These are phyloP conservation scores for Clarias macrocephalus DNA, from an alignment of 2,113 vertebrate genomes.

Conservation along the genomic window DNA sequence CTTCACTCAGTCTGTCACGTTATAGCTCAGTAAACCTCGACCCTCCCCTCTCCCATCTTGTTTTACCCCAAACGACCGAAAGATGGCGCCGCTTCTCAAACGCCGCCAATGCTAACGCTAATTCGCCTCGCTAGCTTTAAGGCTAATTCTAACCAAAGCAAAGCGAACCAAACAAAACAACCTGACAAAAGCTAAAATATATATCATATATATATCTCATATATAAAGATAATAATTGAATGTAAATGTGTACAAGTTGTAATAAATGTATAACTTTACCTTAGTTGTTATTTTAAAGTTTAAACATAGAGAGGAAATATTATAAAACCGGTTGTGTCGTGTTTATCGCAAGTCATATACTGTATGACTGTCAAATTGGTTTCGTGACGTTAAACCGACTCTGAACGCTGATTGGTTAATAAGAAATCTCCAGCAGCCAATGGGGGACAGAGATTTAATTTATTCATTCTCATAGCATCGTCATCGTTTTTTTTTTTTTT, in stretches of 20 bases:
- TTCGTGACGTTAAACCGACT: neutral
- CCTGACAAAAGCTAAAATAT: too few relatives aligned
- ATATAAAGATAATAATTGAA: too few relatives aligned
- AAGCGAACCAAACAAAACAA: neutral
- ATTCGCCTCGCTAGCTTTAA: neutral
- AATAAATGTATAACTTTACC: neutral
- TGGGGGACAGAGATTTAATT: neutral
- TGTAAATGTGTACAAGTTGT: neutral
- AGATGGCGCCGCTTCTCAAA: neutral
- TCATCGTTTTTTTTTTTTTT: too few relatives aligned
- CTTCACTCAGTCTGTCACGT: constrained; percentile 51
- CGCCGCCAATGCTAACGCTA: neutral
- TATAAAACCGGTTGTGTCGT: too few relatives aligned
- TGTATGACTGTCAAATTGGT: too few relatives aligned
- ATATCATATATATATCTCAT: too few relatives aligned
- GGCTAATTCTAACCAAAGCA: neutral
- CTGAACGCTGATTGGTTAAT: neutral
- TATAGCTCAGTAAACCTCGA: constrained; percentile 34
- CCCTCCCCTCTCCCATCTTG: neutral
- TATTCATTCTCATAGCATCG: neutral
- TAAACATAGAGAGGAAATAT: too few relatives aligned
- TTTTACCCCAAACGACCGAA: neutral
- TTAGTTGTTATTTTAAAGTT: neutral
- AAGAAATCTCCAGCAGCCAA: neutral
- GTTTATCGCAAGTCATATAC: too few relatives aligned